Base-by-base conservation (phyloP, 2,797 vertebrate species). In the Tiaroga cobitis region DNA sequence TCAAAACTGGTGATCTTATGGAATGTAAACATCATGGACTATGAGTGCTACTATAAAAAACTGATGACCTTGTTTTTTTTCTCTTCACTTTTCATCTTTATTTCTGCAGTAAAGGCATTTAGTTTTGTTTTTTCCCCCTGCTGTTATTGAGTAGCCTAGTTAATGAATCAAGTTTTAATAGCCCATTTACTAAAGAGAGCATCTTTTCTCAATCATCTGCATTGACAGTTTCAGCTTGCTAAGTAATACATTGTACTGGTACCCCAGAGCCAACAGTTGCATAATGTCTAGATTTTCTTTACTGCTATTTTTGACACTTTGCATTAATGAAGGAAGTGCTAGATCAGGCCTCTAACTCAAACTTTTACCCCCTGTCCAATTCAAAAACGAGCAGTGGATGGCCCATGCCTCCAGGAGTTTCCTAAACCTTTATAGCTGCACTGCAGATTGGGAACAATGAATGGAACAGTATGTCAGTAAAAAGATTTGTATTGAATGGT, bases 1-100 rank as follows among this genome's bases (percentile, higher is more conserved):
- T 73, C 92, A 94, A 93, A 93, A 87, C 88, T 94, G 92, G 92
- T 91, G 92, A 87, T 91, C 90, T 94, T 91, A 93, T 89, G 88
- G 90, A 93, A 59, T 0, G 2, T 75, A 80, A 91, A 88, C 81
- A 69, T 63, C 46, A 81, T 29, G 11, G 77, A 65, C 86, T 90
- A 79, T 90, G 39, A 68, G 29, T 65, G 61, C 26, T 68, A 56
- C 41, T 67, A 26, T 39, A 43, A 76, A 74, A 39, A 80, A 37
- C 26, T 19, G 10, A 59, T 19, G 24, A 49, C 21, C 56, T 80
- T 74, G 61, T 56, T 75, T 72, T 16, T n/a, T 26, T 16, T 80
- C 46, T 59, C 41, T 59, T 74, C 68, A 61, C 80, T 39, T 82
- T 34, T 9, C 26, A 43, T 63, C 11, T 73, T 63, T 65, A 65